Conservation (phyloP, 2,888 invertebrate genomes). For the Phrixothrix hirtus region DNA sequence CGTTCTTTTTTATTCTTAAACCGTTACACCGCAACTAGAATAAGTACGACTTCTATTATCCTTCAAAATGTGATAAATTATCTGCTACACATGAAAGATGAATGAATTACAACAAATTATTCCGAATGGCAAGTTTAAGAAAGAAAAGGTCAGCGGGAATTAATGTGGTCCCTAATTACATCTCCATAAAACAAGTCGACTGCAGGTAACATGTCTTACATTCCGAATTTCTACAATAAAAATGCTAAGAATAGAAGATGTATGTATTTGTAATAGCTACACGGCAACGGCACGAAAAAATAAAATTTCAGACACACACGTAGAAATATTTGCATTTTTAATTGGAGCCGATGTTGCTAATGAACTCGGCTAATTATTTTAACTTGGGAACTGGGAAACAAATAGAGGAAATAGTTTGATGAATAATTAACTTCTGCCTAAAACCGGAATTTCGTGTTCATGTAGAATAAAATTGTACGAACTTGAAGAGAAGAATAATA, state of each 20-base stretch:
- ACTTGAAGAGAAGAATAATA: too few species aligned
- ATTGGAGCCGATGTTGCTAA: constrained; percentile 16
- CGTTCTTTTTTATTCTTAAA: too few species aligned
- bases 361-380: constrained; percentile 15
- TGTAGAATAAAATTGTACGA: too few species aligned
- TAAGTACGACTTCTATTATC: too few species aligned
- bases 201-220: constrained; percentile 13
- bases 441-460: constrained; percentile 1
- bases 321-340: constrained; percentile 21
- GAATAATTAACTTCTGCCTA: constrained; percentile 1
- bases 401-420: constrained; percentile 7
- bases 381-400: constrained; percentile 7
- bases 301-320: constrained; percentile 5
- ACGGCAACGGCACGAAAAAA: constrained; percentile 16
- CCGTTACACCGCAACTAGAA: too few species aligned
- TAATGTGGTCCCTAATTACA: constrained; percentile 19
- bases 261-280: constrained; percentile 13
- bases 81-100: too few species aligned
- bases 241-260: constrained; percentile 12
- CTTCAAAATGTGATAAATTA: too few species aligned
- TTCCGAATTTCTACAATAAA: constrained; percentile 11
- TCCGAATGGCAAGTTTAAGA: constrained; percentile 1
- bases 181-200: constrained; percentile 15
- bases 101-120: too few species aligned
- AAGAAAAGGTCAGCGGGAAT: constrained; percentile 15